phyloP scores from a whole-genome alignment of 53 echinoderm and acorn worm genomes.

The Stichopus horrens region DNA sequence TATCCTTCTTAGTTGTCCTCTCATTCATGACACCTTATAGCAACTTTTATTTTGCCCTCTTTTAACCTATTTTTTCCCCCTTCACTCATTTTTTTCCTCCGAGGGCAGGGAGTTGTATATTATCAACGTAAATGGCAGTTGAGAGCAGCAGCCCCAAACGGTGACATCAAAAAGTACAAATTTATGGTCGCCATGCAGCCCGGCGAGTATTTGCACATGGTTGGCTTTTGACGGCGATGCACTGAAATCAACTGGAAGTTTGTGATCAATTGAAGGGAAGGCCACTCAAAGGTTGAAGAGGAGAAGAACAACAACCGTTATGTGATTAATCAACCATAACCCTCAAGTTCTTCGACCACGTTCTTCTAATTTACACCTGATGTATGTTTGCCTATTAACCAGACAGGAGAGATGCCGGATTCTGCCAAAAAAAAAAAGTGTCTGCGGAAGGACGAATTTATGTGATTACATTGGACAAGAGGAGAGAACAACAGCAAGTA shows the following conservation, averaged over 20 bases:
- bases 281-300: background rate
- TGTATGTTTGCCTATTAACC: background rate
- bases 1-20: no score
- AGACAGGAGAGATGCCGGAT: background rate
- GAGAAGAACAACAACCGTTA: background rate
- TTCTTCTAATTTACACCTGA: background rate
- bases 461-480: background rate
- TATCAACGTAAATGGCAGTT: background rate
- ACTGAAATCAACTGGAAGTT: background rate
- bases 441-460: background rate
- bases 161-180: background rate
- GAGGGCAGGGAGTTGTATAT: no score
- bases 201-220: background rate
- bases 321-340: background rate
- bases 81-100: no score
- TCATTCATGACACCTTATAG: no score
- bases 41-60: no score
- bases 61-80: no score
- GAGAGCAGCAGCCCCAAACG: background rate
- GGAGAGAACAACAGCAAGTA: background rate
- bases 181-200: background rate
- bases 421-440: background rate
- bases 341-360: background rate
- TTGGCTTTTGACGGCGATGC: background rate
- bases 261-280: background rate